A percentile compares a stretch with the other conserved stretches of the same genome.
Conservation (phyloP, 2,113 vertebrate genomes). For the Chaetura pelagica region DNA sequence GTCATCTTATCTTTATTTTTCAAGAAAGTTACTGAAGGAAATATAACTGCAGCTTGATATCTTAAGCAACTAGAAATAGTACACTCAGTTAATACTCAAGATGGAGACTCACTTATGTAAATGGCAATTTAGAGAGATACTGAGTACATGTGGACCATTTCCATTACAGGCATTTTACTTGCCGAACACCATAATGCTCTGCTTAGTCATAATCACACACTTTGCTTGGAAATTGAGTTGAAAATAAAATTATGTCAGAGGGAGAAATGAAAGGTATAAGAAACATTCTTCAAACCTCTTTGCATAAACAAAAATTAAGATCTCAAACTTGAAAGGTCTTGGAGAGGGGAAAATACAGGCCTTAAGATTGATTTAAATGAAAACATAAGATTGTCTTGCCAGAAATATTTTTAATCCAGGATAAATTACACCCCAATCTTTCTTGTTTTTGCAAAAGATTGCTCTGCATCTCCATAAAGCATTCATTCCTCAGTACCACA, state of each 20-base stretch:
- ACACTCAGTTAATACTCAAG: background rate
- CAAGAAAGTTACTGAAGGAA: background rate
- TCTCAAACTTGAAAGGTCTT: background rate
- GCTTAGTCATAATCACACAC: background rate
- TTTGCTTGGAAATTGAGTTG: background rate
- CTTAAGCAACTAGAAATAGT: background rate
- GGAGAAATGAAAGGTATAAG: background rate
- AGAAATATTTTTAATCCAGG: background rate
- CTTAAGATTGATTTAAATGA: background rate
- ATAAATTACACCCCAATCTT: fast-evolving
- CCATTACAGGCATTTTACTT: background rate
- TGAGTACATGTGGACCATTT: background rate
- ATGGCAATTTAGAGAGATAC: background rate
- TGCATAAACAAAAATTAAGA: background rate
- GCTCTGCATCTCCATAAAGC: background rate
- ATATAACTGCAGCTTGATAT: background rate
- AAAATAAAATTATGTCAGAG: background rate
- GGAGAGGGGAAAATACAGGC: background rate
- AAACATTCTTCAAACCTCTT: background rate
- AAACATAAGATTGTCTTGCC: background rate
- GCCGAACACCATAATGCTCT: background rate
- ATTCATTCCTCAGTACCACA: background rate
- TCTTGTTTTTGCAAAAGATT: background rate
- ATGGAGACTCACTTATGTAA: background rate
- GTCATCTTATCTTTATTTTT: background rate